A percentile compares a stretch with the other conserved stretches of the same genome.
Evolutionary conservation across 2,797 vertebrate species (phyloP).

Genomic region (Ceryle rudis): DNA sequence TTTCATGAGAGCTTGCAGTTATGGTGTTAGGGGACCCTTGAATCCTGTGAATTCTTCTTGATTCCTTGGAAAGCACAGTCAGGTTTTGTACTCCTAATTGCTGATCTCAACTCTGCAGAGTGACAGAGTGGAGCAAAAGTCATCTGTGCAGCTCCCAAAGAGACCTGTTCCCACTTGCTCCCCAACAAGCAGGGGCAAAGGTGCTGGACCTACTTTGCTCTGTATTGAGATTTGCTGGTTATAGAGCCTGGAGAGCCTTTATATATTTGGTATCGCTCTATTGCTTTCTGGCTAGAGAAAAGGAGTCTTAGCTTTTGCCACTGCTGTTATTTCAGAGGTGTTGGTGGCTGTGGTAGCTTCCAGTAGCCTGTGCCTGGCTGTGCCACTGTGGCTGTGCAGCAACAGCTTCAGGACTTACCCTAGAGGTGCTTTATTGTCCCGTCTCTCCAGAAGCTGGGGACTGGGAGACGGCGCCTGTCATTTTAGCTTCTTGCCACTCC

Average conservation of each 20-base stretch:
- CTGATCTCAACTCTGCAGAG: neutral
- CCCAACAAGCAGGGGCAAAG: neutral
- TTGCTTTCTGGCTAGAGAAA: neutral
- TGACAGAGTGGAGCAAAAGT: neutral
- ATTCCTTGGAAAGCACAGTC: neutral
- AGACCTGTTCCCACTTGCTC: neutral
- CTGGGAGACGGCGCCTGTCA: neutral
- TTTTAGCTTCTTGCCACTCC: constrained; percentile 35
- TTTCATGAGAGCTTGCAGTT: neutral
- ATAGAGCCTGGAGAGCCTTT: neutral
- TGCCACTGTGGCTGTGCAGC: neutral
- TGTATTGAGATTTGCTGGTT: neutral
- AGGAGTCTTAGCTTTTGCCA: neutral
- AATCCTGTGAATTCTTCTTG: neutral
- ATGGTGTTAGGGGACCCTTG: accelerated
- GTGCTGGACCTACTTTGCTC: neutral
- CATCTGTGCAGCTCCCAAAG: neutral
- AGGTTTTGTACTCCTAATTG: neutral
- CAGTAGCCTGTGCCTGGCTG: neutral
- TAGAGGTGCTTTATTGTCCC: neutral
- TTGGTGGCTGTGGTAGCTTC: neutral
- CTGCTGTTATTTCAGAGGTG: neutral
- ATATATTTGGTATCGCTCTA: neutral
- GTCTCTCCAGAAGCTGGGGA: neutral
- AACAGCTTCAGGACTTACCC: neutral